Conservation (phyloP, 2,888 invertebrate species). For the Eucera pruinosa region DNA sequence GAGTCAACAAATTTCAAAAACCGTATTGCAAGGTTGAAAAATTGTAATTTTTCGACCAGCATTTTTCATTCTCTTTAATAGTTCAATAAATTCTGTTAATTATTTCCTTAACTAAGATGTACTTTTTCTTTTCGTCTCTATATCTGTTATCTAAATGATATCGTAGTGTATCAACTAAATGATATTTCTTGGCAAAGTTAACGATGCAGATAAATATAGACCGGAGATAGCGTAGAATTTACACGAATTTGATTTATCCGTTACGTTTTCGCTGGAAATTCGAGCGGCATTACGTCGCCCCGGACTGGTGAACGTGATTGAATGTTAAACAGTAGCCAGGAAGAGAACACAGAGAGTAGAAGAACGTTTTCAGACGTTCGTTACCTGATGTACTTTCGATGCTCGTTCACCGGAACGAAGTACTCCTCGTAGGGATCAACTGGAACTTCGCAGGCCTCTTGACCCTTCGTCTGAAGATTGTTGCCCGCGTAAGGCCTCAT, state of each 20-base stretch:
- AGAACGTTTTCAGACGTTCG: conserved; percentile 27
- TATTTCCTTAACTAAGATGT: too few relatives aligned
- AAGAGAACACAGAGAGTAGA: conserved; percentile 44
- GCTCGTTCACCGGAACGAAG: conserved; percentile 94
- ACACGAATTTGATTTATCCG: too few relatives aligned
- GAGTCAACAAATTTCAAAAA: too few relatives aligned
- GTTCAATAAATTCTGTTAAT: too few relatives aligned
- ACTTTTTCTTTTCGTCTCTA: background rate
- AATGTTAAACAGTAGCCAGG: conserved; percentile 44
- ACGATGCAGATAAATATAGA: background rate
- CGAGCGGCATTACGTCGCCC: conserved; percentile 15
- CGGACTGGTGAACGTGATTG: conserved; percentile 35
- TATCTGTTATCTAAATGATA: too few relatives aligned
- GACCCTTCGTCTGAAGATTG: conserved; percentile 83
- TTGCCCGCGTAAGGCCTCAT: conserved; percentile 87
- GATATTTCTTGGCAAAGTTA: too few relatives aligned
- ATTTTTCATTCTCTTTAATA: too few relatives aligned
- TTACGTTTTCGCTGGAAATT: background rate
- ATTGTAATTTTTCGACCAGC: too few relatives aligned
- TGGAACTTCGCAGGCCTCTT: conserved; percentile 84
- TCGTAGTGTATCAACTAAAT: too few relatives aligned
- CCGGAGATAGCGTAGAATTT: background rate
- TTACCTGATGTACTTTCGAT: conserved; percentile 93
- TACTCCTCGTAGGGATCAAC: conserved; percentile 92
- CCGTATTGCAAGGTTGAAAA: too few relatives aligned